Base-by-base conservation (phyloP, 2,888 invertebrate species). In the Trissolcus brochymenae region DNA sequence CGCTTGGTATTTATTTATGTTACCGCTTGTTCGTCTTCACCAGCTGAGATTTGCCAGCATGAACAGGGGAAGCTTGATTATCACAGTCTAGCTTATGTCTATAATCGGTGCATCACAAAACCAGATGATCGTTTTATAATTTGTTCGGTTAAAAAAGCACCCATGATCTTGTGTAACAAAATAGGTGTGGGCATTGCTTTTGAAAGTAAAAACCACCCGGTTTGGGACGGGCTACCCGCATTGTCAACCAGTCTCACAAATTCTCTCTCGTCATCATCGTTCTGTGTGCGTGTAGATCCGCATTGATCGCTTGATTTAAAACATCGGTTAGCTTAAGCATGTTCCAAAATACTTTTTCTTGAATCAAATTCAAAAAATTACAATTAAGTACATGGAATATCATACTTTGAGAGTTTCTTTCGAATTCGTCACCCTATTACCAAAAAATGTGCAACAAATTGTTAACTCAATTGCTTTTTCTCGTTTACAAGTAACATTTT, bases 31-130 rank as follows among this genome's bases (percentile, higher is more conserved):
- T 1, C 6, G 35, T 35, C 35, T 35, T 35, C 35, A 35, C 35
- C 35, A 35, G 7, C 35, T 35, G 35, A 35, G 35, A 35, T 35
- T 35, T 35, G 35, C 35, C 35, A 35, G 9, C 35, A 35, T 35
- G 9, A 35, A 35, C 35, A 35, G 35, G 35, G 35, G 35, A 35
- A 35, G 35, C 35, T 35, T 84, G 85, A 85, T 86, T 87, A 87
- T 87, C 87, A 87, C 87, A 87, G 87, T 86, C 85, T 87, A 87
- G 78, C 82, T 82, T 86, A 86, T 81, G 77, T 83, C 84, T 84
- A 35, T 35, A 85, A 82, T 79, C 78, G 78, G 66, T 70, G 35
- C 74, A 74, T 68, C 67, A 6, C 51, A 51, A 51, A 51, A 51
- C 11, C 51, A 17, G 19, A 19, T 19, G 19, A 46, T 46, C 46